These are phyloP conservation scores for Drosophila diplacantha DNA, from an alignment of 2,888 invertebrate genomes.

Conservation along the genomic window DNA sequence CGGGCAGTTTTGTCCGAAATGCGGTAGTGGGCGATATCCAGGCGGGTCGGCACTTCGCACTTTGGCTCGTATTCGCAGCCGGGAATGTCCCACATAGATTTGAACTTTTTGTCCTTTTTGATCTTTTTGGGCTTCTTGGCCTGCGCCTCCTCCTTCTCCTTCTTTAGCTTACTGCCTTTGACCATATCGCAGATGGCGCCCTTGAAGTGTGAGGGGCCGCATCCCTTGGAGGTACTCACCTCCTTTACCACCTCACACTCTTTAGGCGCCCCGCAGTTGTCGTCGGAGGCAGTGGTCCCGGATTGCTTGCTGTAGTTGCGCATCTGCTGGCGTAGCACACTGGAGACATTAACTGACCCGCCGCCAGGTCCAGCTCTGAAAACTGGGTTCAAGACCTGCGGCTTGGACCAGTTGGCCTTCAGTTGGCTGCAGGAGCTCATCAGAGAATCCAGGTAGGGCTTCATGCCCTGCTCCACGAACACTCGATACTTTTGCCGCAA, in stretches of 20 bases:
- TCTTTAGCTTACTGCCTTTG: constrained; percentile 3
- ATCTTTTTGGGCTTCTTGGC: neutral
- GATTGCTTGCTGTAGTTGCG: constrained; percentile 14
- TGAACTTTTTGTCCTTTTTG: neutral
- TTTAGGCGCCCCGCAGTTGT: constrained; percentile 12
- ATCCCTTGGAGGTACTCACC: neutral
- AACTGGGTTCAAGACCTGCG: neutral
- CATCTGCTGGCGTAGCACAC: constrained; percentile 20
- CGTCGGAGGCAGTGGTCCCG: neutral
- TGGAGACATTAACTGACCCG: neutral
- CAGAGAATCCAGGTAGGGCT: constrained; percentile 14
- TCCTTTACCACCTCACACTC: neutral
- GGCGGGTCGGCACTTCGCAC: constrained; percentile 20
- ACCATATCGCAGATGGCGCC: constrained; percentile 9
- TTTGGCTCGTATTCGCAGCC: constrained; percentile 44
- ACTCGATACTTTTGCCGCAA: constrained; percentile 22
- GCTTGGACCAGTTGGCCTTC: neutral
- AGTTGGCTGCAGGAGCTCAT: constrained; percentile 3
- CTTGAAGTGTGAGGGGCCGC: constrained; percentile 16
- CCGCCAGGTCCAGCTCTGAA: neutral
- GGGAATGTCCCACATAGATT: constrained; percentile 42
- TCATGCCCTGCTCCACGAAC: constrained; percentile 1
- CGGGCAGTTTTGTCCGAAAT: constrained; percentile 61
- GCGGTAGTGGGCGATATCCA: constrained; percentile 45
- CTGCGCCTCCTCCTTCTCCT: neutral